Evolutionary conservation across 2,797 vertebrate genomes (phyloP).

Genomic region (Bryconaethiops microstoma): DNA sequence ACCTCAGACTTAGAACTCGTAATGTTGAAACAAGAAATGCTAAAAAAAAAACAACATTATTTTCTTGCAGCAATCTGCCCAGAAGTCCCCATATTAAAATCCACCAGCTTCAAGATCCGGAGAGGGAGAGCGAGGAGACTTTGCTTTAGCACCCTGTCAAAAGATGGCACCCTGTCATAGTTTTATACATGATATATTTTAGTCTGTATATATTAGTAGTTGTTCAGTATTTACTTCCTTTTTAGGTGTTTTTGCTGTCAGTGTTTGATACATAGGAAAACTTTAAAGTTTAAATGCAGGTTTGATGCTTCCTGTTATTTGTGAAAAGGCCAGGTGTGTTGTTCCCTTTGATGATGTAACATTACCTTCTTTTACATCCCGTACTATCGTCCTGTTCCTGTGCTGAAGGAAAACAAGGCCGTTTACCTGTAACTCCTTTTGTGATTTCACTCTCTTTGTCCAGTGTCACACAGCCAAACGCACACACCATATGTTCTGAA

Average conservation of each 20-base stretch:
- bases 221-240: background rate
- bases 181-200: conserved; percentile 10
- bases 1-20: background rate
- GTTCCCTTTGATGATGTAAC: background rate
- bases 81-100: conserved; percentile 59
- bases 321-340: background rate
- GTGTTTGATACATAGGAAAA: background rate
- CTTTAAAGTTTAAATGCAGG: too few species aligned
- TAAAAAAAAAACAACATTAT: conserved; percentile 1
- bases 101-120: conserved; percentile 61
- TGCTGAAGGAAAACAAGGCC: background rate
- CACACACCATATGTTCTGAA: conserved; percentile 69
- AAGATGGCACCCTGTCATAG: background rate
- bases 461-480: conserved; percentile 59
- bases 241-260: background rate
- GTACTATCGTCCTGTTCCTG: background rate
- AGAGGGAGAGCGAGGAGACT: conserved; percentile 43
- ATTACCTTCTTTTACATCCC: background rate
- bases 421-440: background rate
- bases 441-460: background rate
- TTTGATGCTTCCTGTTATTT: background rate
- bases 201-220: background rate
- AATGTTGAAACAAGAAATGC: background rate
- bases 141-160: conserved; percentile 7
- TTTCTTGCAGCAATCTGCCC: conserved; percentile 56